Base-by-base conservation (phyloP, 2,797 vertebrate genomes). In the Geotrypetes seraphini region DNA sequence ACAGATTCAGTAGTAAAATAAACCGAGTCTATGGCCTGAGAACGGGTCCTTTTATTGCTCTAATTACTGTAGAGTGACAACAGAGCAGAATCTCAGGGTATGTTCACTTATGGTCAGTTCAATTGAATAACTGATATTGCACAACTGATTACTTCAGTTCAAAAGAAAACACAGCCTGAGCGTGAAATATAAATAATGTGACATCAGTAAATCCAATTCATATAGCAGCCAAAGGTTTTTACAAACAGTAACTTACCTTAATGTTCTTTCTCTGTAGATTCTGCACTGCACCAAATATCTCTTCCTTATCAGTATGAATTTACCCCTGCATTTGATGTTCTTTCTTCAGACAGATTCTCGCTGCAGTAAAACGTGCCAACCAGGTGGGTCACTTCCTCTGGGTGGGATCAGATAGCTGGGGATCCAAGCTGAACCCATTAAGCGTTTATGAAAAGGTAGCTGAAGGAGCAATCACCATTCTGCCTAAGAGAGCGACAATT, bases 391-490 rank as follows among this genome's bases (percentile, higher is more conserved):
- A 96, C 60, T 96, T 96, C 71, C 78, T 94, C 1, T 96, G 92
- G 92, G 89, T 96, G 50, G 92, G 90, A 55, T 96, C 92, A 3
- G 92, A 96, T 81, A 96, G 86, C 22, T 96, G 92, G 92, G 92
- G 92, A 36, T 81, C 90, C 66, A 96, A 96, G 71, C 59, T 84
- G 43, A 82, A 79, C 50, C 86, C 89, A 0, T 60, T 94, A 29
- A 68, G 87, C 41, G 85, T 89, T 50, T 80, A 93, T 3, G 90
- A 92, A 60, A 92, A 93, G 1, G 84, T 88, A 3, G 91, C 92
- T 0, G 88, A 90, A 55, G 92, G 91, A 31, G 90, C 91, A 26
- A 81, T 96, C 65, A 96, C 92, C 32, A 91, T 96, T 44, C 74
- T 94, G 63, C 92, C 91, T 33, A 96, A 95, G 60, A 67, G 92